These are phyloP conservation scores for Andrena marginata DNA, from an alignment of 2,888 invertebrate genomes.

Conservation along the genomic window DNA sequence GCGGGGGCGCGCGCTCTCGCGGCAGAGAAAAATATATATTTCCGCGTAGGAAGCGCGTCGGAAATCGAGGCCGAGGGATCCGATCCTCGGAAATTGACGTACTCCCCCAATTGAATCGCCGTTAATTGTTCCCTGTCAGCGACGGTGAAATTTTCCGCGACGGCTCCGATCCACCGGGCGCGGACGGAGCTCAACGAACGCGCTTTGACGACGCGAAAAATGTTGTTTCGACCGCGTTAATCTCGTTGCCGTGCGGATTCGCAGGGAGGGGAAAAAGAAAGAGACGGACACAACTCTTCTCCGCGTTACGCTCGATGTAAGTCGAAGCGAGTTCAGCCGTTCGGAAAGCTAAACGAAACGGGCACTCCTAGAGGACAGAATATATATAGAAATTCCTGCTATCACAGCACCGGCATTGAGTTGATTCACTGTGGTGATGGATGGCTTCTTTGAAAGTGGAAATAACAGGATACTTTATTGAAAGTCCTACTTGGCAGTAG, in stretches of 20 bases:
- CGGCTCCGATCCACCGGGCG: neutral
- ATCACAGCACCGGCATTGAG: too few species aligned
- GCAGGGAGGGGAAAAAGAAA: neutral
- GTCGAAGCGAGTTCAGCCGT: neutral
- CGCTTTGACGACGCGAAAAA: neutral
- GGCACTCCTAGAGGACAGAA: neutral
- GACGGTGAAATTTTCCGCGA: slow-evolving; percentile 11
- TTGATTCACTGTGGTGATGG: too few species aligned
- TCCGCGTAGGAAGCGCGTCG: slow-evolving; percentile 3
- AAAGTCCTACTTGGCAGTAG: too few species aligned
- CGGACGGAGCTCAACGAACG: neutral
- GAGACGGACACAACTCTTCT: neutral
- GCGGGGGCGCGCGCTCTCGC: neutral
- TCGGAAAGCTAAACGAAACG: neutral
- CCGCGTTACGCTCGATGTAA: neutral
- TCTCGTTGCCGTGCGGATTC: neutral
- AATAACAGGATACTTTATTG: too few species aligned
- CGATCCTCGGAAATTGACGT: slow-evolving; percentile 18
- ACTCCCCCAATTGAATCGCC: slow-evolving; percentile 19
- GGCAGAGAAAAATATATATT: slow-evolving; percentile 1
- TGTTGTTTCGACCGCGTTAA: neutral
- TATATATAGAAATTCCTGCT: neutral
- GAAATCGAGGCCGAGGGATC: neutral
- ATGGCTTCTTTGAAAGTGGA: too few species aligned
- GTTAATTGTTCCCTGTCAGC: slow-evolving; percentile 17